These are phyloP conservation scores for Leptinotarsa juncta DNA, from an alignment of 2,888 invertebrate genomes.

Conservation along the genomic window DNA sequence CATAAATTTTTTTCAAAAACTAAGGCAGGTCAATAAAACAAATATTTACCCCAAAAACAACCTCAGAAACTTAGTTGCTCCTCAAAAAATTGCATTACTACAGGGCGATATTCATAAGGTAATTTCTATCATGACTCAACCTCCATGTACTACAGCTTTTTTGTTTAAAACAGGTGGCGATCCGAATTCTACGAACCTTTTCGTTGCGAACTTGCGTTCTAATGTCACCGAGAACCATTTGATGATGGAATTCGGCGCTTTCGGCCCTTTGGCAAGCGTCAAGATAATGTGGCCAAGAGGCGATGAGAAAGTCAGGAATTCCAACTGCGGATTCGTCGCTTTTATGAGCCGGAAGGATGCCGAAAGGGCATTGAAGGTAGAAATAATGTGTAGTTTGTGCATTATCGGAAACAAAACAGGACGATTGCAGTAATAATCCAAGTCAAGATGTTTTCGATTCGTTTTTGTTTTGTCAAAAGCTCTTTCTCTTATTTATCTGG, in stretches of 20 bases:
- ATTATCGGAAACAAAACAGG: conserved; percentile 19
- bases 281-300: conserved; percentile 99
- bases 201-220: conserved; percentile 94
- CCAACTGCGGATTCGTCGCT: conserved; percentile 98
- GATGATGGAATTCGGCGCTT: conserved; percentile 96
- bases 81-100: no score
- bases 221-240: conserved; percentile 95
- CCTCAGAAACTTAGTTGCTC: no score
- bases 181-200: conserved; percentile 96
- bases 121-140: no score
- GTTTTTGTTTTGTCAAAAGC: no score
- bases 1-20: no score
- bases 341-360: conserved; percentile 99
- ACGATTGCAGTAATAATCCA: not conserved
- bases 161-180: conserved; percentile 70
- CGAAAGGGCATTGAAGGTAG: conserved; percentile 81
- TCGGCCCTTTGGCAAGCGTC: conserved; percentile 96
- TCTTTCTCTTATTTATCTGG: no score
- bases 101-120: no score
- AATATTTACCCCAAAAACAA: no score
- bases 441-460: not conserved
- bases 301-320: conserved; percentile 76
- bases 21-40: no score
- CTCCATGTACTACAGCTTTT: not conserved
- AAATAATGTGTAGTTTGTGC: not conserved